phyloP scores from a whole-genome alignment of 2,113 vertebrate species.

The Pachycephala philippinensis region DNA sequence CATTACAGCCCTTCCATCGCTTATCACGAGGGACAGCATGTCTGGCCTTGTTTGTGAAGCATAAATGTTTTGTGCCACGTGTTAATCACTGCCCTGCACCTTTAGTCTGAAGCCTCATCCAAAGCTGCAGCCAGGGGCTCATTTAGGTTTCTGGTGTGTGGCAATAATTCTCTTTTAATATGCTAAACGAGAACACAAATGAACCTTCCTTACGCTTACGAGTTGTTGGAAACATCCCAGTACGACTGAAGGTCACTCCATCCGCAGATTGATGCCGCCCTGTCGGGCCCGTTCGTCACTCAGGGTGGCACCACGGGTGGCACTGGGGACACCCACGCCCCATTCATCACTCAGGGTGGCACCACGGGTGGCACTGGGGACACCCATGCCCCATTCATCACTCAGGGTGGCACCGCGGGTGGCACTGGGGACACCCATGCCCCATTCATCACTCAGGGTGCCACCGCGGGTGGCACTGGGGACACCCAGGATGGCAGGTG shows the following conservation, averaged over 20 bases:
- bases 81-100: conserved; percentile 52
- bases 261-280: conserved; percentile 33
- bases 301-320: conserved; percentile 4
- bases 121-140: conserved; percentile 47
- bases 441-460: conserved; percentile 24
- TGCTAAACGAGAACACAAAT: conserved; percentile 68
- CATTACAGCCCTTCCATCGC: background rate
- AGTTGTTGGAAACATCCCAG: conserved; percentile 48
- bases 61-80: background rate
- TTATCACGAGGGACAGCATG: background rate
- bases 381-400: background rate
- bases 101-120: conserved; percentile 63
- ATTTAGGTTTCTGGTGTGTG: conserved; percentile 71
- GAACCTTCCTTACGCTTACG: conserved; percentile 38
- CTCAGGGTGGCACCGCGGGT: conserved; percentile 6
- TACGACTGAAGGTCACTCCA: conserved; percentile 63
- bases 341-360: conserved; percentile 9
- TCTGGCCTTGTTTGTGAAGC: conserved; percentile 27
- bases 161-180: conserved; percentile 74
- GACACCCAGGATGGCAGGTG: background rate
- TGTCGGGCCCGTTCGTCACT: background rate
- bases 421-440: background rate
- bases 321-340: background rate
- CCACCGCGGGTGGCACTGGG: background rate
- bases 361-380: background rate